phyloP scores from a whole-genome alignment of 2,888 invertebrate genomes.

The Hirtodrosophila duncani region DNA sequence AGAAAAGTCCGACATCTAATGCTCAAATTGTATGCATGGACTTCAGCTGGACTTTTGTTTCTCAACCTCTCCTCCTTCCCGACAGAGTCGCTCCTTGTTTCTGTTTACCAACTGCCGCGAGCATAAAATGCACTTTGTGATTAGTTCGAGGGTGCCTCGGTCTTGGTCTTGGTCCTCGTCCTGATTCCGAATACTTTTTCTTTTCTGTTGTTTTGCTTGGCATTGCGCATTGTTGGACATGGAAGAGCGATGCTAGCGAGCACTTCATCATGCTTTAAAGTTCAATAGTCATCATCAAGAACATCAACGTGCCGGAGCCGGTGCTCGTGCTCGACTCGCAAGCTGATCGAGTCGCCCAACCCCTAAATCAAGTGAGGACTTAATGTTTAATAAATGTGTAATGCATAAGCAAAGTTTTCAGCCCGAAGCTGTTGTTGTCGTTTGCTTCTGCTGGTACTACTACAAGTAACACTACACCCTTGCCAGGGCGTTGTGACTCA shows the following conservation, averaged over 20 bases:
- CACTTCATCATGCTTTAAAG: slow-evolving; percentile 67
- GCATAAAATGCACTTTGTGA: slow-evolving; percentile 71
- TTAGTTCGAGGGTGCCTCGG: slow-evolving; percentile 65
- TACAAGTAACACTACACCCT: slow-evolving; percentile 29
- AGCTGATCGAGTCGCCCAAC: slow-evolving; percentile 48
- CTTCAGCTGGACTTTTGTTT: slow-evolving; percentile 65
- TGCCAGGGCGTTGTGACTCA: slow-evolving; percentile 49
- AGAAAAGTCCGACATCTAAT: too few species aligned
- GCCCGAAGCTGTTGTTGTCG: slow-evolving; percentile 38
- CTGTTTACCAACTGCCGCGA: slow-evolving; percentile 70
- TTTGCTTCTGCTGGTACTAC: slow-evolving; percentile 10
- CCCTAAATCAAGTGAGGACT: slow-evolving; percentile 58
- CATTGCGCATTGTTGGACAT: slow-evolving; percentile 38
- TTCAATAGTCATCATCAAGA: slow-evolving; percentile 70
- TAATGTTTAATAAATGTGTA: slow-evolving; percentile 70
- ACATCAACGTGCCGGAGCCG: slow-evolving; percentile 62
- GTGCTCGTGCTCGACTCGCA: too few species aligned
- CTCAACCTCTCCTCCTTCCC: slow-evolving; percentile 6
- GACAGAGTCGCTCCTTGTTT: slow-evolving; percentile 8
- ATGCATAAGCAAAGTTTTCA: slow-evolving; percentile 68
- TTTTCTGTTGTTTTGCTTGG: slow-evolving; percentile 32
- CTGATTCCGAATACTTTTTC: slow-evolving; percentile 27
- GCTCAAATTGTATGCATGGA: slow-evolving; percentile 63
- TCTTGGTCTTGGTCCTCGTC: slow-evolving; percentile 12
- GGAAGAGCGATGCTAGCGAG: slow-evolving; percentile 13